Evolutionary conservation across 1,140 invertebrate genomes (phyloP), one percentile per base, ranked within the genome.

Genomic region (Mylabris phalerata): DNA sequence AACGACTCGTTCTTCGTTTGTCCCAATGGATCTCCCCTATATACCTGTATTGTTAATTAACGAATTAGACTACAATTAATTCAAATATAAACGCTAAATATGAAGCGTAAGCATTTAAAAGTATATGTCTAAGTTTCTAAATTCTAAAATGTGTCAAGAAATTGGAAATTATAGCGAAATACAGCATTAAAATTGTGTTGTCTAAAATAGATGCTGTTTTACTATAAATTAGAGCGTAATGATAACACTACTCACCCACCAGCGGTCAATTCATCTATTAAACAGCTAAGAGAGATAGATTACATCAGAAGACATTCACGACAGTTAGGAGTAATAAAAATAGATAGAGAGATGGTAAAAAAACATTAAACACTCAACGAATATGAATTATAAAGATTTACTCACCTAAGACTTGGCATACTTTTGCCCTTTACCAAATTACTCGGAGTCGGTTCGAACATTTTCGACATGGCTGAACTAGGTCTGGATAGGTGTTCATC

Each of bases 331-430:
- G 48, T 39, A 27, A 57, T 13, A 45, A 26, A 38, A 43, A 45
- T 46, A 19, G 11, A 41, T 47, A 59, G 32, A 32, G 32, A 45
- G 41, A n/a, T 25, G 50, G 44, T 19, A 27, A 44, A 43, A 25
- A 10, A n/a, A n/a, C 6, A 19, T 19, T 19, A 49, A 19, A 49
- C n/a, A 50, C 11, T 32, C 44, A 52, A 44, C 32, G 25, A 51
- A 48, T 43, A 55, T n/a, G 50, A 54, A 9, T 24, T 40, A 13
- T 19, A 46, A 55, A 13, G 25, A 38, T 39, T 13, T 56, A 65
- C 75, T 75, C 80, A 93, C 92, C 91, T 95, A 47, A 95, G 77
- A 74, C 92, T 94, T 4, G 93, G 93, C 91, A 95, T 94, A 78
- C 91, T 94, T 77, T 94, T 95, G 47, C 92, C 93, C 80, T 94